These are phyloP conservation scores for Myotis myotis DNA, from an alignment of 2,797 vertebrate genomes.

Conservation along the genomic window DNA sequence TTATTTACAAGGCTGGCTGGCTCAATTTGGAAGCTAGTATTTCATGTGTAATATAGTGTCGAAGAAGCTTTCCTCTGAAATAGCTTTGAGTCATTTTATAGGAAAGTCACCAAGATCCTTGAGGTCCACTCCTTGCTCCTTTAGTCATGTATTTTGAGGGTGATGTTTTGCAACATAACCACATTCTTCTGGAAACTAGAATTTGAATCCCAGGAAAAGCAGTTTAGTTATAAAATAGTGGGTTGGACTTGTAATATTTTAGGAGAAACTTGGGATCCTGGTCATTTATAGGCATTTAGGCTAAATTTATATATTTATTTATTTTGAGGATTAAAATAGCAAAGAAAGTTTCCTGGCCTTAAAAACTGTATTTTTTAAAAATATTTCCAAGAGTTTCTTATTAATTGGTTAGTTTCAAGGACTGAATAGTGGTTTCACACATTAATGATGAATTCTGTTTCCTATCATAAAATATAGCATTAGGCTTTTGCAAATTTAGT, in stretches of 20 bases:
- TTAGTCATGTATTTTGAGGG: slow-evolving; percentile 51
- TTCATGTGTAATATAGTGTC: slow-evolving; percentile 59
- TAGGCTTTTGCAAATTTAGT: neutral
- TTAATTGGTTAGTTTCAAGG: slow-evolving; percentile 21
- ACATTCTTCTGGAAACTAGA: slow-evolving; percentile 52
- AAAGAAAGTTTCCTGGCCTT: slow-evolving; percentile 8
- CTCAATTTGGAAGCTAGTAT: slow-evolving; percentile 58
- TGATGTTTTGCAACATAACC: slow-evolving; percentile 15
- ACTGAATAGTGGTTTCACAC: slow-evolving; percentile 4
- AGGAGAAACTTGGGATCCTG: slow-evolving; percentile 35
- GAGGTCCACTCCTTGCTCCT: slow-evolving; percentile 34
- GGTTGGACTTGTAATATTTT: slow-evolving; percentile 62
- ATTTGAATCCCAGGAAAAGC: slow-evolving; percentile 49
- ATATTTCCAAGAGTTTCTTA: slow-evolving; percentile 10
- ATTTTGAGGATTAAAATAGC: slow-evolving; percentile 55
- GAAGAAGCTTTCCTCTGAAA: slow-evolving; percentile 54
- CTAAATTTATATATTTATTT: slow-evolving; percentile 45
- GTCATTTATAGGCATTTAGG: slow-evolving; percentile 21
- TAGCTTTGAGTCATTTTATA: slow-evolving; percentile 50
- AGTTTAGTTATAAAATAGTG: slow-evolving; percentile 22
- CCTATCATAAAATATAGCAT: slow-evolving; percentile 1
- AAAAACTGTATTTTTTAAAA: neutral
- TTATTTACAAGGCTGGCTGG: slow-evolving; percentile 48
- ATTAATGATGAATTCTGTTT: slow-evolving; percentile 54
- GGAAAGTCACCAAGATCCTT: slow-evolving; percentile 14